Evolutionary conservation across 2,113 vertebrate species (phyloP), one percentile per base, ranked within the genome.

Genomic region (Mustela nigripes): DNA sequence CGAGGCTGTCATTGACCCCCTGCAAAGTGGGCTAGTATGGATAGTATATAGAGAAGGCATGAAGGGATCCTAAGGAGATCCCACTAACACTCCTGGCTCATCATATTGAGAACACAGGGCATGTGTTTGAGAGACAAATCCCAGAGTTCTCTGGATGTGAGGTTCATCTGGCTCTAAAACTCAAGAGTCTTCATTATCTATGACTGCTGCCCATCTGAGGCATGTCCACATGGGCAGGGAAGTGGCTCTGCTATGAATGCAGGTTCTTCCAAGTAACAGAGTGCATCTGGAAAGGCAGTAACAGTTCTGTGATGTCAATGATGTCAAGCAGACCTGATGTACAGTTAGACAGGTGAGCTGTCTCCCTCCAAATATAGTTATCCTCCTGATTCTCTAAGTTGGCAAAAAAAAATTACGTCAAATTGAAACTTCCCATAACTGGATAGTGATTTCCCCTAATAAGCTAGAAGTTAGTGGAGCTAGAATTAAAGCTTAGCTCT

Each of bases 191-290:
- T 90, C 22, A 53, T 76, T 62, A 11, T 24, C 6, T 76, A 5
- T 11, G 69, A 15, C 53, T 33, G 45, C 12, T 21, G 16, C 12
- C 15, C 42, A 22, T 45, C 45, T 45, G 19, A 67, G 14, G 8
- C 31, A 80, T 24, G 24, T 19, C 53, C 45, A 6, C 10, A 12
- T 12, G n/a, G 42, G 24, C n/a, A 33, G 5, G 48, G 58, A 93
- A 28, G 62, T n/a, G 28, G 7, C n/a, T 85, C 2, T 10, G 8
- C 39, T 91, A 79, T 81, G 56, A 88, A 85, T 63, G 5, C 92
- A 56, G 22, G 42, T 92, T 94, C 69, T 92, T 91, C 73, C 48
- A 86, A 92, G 53, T 36, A 48, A 31, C 50, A 73, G n/a, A 60
- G 69, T 60, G 1, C 65, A 42, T 89, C 58, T 86, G 31, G 65